Conservation (phyloP, 2,888 invertebrate genomes). For the Oscheius sp. region DNA sequence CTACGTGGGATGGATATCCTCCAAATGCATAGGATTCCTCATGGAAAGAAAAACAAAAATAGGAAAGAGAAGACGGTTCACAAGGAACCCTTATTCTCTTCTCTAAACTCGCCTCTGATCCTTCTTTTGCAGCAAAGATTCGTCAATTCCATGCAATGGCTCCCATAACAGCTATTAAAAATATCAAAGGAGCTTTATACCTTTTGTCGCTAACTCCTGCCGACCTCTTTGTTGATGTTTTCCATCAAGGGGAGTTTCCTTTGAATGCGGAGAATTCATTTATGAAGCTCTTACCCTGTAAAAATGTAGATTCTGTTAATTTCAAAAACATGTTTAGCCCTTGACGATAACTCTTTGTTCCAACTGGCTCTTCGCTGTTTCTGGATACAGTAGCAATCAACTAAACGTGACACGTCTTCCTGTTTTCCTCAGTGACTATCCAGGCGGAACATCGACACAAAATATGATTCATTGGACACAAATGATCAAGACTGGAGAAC, state of each 20-base stretch:
- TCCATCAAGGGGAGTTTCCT: background rate
- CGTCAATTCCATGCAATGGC: too few species aligned
- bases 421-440: conserved; percentile 72
- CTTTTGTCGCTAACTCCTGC: too few species aligned
- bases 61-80: too few species aligned
- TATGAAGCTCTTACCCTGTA: background rate
- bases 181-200: too few species aligned
- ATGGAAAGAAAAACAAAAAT: conserved; percentile 72
- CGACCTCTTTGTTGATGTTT: too few species aligned
- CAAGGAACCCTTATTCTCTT: conserved; percentile 34
- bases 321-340: background rate
- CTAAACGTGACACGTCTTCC: conserved; percentile 72
- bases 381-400: conserved; percentile 75
- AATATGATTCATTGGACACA: conserved; percentile 73
- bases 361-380: conserved; percentile 77
- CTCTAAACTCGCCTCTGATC: conserved; percentile 22
- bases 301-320: background rate
- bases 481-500: conserved; percentile 41
- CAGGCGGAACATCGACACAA: conserved; percentile 73
- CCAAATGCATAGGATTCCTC: conserved; percentile 82
- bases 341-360: background rate
- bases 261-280: background rate
- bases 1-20: conserved; percentile 85
- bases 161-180: too few species aligned
- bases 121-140: conserved; percentile 36